A percentile compares a stretch with the other conserved stretches of the same genome.
phyloP scores from a whole-genome alignment of 2,113 vertebrate genomes.

The Eurypyga helias region DNA sequence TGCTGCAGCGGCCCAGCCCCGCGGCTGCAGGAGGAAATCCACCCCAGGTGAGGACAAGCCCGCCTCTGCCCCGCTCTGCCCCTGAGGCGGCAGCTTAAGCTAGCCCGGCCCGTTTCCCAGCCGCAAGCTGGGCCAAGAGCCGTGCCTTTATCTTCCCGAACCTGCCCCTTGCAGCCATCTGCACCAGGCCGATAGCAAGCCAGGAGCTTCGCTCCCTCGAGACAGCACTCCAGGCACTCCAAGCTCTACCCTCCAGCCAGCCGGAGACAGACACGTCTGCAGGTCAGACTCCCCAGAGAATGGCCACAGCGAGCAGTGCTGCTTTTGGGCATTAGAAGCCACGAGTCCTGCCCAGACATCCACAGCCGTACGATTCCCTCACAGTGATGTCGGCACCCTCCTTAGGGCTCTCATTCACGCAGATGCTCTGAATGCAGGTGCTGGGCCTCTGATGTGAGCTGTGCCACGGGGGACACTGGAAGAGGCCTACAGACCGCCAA shows the following conservation, averaged over 20 bases:
- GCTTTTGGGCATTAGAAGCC: not conserved
- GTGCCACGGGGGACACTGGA: fast-evolving
- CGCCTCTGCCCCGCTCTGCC: not conserved
- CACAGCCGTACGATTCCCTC: fast-evolving
- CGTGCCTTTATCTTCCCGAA: not conserved
- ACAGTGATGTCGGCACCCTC: too few relatives aligned
- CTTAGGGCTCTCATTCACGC: fast-evolving
- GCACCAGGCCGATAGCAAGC: not conserved
- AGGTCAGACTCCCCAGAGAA: not conserved
- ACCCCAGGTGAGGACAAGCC: not conserved
- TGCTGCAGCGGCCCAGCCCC: not conserved
- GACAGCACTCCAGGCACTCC: not conserved
- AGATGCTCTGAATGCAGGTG: fast-evolving
- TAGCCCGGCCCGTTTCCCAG: not conserved
- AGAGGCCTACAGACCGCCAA: not conserved
- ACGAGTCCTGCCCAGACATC: not conserved
- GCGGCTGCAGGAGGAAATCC: not conserved
- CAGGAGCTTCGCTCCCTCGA: not conserved
- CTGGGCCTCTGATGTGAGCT: fast-evolving
- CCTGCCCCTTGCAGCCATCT: not conserved
- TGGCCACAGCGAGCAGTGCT: fast-evolving
- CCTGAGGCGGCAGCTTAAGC: not conserved
- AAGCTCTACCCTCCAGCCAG: not conserved
- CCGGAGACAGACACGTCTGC: not conserved
- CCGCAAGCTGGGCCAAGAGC: not conserved